Evolutionary conservation across 2,113 vertebrate genomes (phyloP).

Genomic region (Irena cyanogastra): DNA sequence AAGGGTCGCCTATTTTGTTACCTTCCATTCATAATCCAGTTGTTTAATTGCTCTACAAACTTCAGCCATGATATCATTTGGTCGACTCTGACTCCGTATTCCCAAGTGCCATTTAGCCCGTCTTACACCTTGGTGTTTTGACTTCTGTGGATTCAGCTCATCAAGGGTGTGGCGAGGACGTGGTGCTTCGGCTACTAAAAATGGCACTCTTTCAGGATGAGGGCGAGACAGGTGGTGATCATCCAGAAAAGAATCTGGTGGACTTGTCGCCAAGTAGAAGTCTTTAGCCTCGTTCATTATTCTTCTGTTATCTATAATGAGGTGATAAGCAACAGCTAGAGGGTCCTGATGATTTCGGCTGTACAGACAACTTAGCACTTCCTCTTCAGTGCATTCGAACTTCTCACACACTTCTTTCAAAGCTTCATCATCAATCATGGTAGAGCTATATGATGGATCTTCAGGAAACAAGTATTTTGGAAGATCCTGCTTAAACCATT

Average conservation of each 20-base stretch:
- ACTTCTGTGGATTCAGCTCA: conserved; percentile 96
- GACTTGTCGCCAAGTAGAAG: conserved; percentile 96
- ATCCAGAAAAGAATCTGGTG: conserved; percentile 92
- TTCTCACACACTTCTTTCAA: conserved; percentile 98
- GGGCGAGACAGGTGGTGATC: conserved; percentile 86
- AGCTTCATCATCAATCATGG: conserved; percentile 97
- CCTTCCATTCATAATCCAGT: conserved; percentile 98
- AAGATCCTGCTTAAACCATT: conserved; percentile 96
- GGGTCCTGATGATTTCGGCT: conserved; percentile 94
- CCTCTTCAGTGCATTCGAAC: conserved; percentile 95
- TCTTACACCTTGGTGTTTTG: conserved; percentile 93
- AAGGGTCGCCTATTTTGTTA: conserved; percentile 50
- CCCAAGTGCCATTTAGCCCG: conserved; percentile 97
- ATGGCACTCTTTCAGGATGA: conserved; percentile 93
- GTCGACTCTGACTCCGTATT: conserved; percentile 94
- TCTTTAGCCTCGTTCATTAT: conserved; percentile 99
- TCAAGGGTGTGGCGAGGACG: conserved; percentile 90
- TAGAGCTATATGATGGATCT: conserved; percentile 92
- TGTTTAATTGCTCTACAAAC: conserved; percentile 97
- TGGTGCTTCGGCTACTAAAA: conserved; percentile 87
- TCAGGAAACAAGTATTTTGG: conserved; percentile 98
- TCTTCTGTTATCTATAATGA: conserved; percentile 98
- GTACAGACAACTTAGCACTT: conserved; percentile 92
- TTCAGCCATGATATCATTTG: conserved; percentile 97
- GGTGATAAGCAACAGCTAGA: conserved; percentile 92